Base-by-base conservation (phyloP, 2,797 vertebrate genomes). In the Acanthis flammea region DNA sequence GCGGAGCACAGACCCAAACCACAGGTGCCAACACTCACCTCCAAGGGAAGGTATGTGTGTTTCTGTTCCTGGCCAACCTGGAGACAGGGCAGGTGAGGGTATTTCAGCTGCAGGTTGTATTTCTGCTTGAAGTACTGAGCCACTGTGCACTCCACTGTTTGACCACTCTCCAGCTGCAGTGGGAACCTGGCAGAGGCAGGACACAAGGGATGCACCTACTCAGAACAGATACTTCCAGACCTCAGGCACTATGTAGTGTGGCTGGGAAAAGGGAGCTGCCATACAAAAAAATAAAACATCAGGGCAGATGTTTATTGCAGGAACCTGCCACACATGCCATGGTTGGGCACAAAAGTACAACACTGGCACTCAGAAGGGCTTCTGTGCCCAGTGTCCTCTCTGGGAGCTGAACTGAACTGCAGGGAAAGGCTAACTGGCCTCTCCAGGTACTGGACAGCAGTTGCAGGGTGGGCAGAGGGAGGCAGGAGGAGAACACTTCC, bases 71-170 rank as follows among this genome's bases (percentile, higher is more conserved):
- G 99, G 73, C 99, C 99, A 93, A 99, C 99, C 97, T 99, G 99
- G 44, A 99, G 98, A 95, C 99, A 99, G 67, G 99, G 99, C 54
- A 99, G 98, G 98, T 99, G 99, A 70, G 99, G 99, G 97, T 99
- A 99, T 91, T 99, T 99, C 84, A 99, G 98, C 98, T 99, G 99
- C 97, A 99, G 98, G 97, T 99, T 99, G 97, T 99, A 99, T 98
- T 99, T 99, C 97, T 99, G 99, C 97, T 99, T 99, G 96, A 99
- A 99, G 98, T 99, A 99, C 96, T 99, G 99, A 57, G 99, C 99
- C 95, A 99, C 99, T 19, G 99, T 99, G 97, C 99, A 99, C 97
- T 99, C 99, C 96, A 99, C 99, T 11, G 99, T 99, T 97, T 99
- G 99, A 51, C 99, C 99, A 10, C 99, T 99, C 98, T 99, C 99